phyloP scores from a whole-genome alignment of 2,888 invertebrate species.

The Nyleta sp. region DNA sequence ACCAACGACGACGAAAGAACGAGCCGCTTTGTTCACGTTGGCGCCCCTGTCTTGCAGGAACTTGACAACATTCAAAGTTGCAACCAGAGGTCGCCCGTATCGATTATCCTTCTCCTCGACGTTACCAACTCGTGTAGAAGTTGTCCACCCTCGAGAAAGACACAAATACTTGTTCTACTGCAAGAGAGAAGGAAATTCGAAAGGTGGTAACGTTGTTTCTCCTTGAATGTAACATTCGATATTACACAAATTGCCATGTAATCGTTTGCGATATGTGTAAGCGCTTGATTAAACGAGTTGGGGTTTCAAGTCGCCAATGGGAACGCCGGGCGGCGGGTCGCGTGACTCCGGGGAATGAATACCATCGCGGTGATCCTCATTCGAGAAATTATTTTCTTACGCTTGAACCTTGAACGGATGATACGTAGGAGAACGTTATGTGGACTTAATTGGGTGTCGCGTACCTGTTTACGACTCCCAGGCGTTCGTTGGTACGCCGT shows the following conservation, averaged over 20 bases:
- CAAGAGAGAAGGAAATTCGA: too few relatives aligned
- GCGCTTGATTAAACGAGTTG: too few relatives aligned
- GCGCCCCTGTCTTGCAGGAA: background rate
- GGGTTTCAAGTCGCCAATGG: slow-evolving; percentile 14
- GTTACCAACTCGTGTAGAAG: too few relatives aligned
- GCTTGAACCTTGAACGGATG: slow-evolving; percentile 59
- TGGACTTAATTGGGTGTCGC: slow-evolving; percentile 58
- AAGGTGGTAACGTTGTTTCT: too few relatives aligned
- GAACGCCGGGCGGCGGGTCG: slow-evolving; percentile 11
- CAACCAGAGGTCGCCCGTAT: background rate
- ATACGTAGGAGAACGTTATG: slow-evolving; percentile 55
- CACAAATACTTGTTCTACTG: too few relatives aligned
- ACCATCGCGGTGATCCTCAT: slow-evolving; percentile 43
- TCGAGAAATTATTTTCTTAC: slow-evolving; percentile 65
- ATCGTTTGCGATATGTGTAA: too few relatives aligned
- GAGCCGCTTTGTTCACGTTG: too few relatives aligned
- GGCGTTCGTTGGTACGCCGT: slow-evolving; percentile 31
- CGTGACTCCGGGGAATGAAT: slow-evolving; percentile 52
- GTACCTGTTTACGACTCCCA: slow-evolving; percentile 39
- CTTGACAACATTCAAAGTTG: background rate
- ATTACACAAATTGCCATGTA: too few relatives aligned
- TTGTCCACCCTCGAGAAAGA: too few relatives aligned
- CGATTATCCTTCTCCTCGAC: background rate
- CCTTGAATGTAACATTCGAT: too few relatives aligned
- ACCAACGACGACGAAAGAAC: too few relatives aligned